Evolutionary conservation across 2,797 vertebrate genomes (phyloP).

Genomic region (Synanceia verrucosa): DNA sequence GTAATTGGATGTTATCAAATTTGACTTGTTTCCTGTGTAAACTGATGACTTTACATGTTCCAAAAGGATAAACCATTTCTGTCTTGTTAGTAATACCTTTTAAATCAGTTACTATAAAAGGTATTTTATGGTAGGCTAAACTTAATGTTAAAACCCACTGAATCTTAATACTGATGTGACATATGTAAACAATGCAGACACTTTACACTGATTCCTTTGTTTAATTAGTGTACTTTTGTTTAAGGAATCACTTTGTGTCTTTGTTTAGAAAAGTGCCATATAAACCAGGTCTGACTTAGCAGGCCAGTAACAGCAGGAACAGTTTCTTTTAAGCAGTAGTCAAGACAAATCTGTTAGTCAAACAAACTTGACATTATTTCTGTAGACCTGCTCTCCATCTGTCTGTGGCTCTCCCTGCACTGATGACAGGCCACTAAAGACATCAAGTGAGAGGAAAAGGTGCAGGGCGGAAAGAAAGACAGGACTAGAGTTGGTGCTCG

Average conservation of each 20-base stretch:
- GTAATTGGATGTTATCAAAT: neutral
- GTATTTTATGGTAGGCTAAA: neutral
- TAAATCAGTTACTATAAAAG: neutral
- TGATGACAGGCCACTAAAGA: slow-evolving; percentile 45
- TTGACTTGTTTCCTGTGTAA: neutral
- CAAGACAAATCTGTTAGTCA: slow-evolving; percentile 23
- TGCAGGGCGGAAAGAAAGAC: slow-evolving; percentile 64
- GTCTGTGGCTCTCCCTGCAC: slow-evolving; percentile 15
- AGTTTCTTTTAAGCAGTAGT: slow-evolving; percentile 2
- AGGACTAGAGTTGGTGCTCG: slow-evolving; percentile 24
- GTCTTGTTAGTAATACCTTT: neutral
- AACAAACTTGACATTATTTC: slow-evolving; percentile 37
- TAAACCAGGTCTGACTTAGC: neutral
- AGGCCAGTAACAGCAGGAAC: neutral
- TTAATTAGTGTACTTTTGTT: neutral
- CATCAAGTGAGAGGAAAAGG: slow-evolving; percentile 52
- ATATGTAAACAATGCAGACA: neutral
- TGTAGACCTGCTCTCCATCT: slow-evolving; percentile 27
- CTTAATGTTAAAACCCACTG: neutral
- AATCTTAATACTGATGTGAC: neutral
- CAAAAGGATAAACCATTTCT: neutral
- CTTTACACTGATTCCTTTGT: neutral
- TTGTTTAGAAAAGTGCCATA: neutral
- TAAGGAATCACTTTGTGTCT: neutral
- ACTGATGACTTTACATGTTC: neutral